These are phyloP conservation scores for Hyppa rectilinea DNA, from an alignment of 2,888 invertebrate species.

Conservation along the genomic window DNA sequence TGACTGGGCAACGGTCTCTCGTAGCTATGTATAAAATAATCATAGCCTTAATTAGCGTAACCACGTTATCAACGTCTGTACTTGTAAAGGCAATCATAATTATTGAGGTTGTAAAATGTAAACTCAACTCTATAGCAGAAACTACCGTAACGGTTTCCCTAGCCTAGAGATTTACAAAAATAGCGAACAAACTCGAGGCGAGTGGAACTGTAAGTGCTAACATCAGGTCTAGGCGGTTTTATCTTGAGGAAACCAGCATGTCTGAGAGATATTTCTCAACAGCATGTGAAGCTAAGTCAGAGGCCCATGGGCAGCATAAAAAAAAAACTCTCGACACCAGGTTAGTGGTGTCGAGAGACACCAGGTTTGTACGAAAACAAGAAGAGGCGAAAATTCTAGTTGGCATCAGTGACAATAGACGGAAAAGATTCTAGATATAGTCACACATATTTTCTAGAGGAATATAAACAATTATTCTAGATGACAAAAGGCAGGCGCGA, in stretches of 20 bases:
- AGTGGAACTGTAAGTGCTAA: neutral
- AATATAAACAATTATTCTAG: too few relatives aligned
- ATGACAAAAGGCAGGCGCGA: too few relatives aligned
- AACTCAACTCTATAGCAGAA: neutral
- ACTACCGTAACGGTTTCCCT: neutral
- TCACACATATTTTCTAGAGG: neutral
- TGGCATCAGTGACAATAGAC: neutral
- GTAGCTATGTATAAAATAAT: neutral
- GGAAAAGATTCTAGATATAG: neutral
- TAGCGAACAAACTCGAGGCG: too few relatives aligned
- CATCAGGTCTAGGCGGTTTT: neutral
- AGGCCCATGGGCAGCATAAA: too few relatives aligned
- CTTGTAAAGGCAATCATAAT: slow-evolving; percentile 7
- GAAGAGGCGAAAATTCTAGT: neutral
- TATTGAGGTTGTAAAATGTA: neutral
- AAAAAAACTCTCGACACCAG: too few relatives aligned
- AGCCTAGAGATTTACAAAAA: neutral
- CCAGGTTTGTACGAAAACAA: too few relatives aligned
- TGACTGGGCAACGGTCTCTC: slow-evolving; percentile 5
- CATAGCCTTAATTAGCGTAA: slow-evolving; percentile 31
- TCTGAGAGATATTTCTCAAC: too few relatives aligned
- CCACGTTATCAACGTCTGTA: slow-evolving; percentile 3
- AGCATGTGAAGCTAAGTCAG: too few relatives aligned
- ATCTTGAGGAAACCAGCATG: too few relatives aligned
- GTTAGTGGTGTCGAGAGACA: too few relatives aligned